phyloP scores from a whole-genome alignment of 2,888 invertebrate genomes.

The Crepidodera aurea region DNA sequence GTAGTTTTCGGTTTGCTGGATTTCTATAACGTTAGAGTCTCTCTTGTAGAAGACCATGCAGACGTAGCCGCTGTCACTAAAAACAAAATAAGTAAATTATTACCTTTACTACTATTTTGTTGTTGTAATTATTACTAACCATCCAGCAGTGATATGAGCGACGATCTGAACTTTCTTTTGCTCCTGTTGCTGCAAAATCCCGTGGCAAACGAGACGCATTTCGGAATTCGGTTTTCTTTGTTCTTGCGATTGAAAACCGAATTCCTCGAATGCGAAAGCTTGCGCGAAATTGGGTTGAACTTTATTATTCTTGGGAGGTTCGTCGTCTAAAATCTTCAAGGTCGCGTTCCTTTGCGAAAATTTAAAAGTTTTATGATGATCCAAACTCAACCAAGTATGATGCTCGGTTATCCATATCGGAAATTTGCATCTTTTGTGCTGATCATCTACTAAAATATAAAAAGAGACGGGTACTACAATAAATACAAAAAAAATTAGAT shows the following conservation, averaged over 20 bases:
- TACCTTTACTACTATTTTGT: background rate
- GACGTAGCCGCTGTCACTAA: slow-evolving; percentile 81
- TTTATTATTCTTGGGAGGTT: slow-evolving; percentile 47
- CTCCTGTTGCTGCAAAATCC: slow-evolving; percentile 67
- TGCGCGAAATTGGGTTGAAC: slow-evolving; percentile 44
- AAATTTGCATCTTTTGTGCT: slow-evolving; percentile 79
- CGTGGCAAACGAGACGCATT: slow-evolving; percentile 70
- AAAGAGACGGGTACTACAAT: too few species aligned
- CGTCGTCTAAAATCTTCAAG: slow-evolving; percentile 62
- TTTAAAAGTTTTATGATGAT: slow-evolving; percentile 75
- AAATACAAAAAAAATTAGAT: slow-evolving; percentile 8
- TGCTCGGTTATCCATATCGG: slow-evolving; percentile 81
- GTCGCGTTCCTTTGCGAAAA: slow-evolving; percentile 79
- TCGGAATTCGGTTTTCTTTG: slow-evolving; percentile 61
- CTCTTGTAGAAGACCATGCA: slow-evolving; percentile 79
- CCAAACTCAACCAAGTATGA: slow-evolving; percentile 82
- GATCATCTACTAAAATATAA: slow-evolving; percentile 79
- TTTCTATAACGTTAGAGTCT: slow-evolving; percentile 75
- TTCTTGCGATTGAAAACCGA: slow-evolving; percentile 57
- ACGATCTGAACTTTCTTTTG: slow-evolving; percentile 72
- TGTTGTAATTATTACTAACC: slow-evolving; percentile 65
- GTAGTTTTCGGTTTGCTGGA: slow-evolving; percentile 69
- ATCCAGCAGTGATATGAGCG: slow-evolving; percentile 80
- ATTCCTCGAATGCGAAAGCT: slow-evolving; percentile 54
- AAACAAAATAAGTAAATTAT: slow-evolving; percentile 45